A percentile compares a stretch with the other conserved stretches of the same genome.
phyloP scores from a whole-genome alignment of 2,888 invertebrate genomes.

The Erebia epiphron region DNA sequence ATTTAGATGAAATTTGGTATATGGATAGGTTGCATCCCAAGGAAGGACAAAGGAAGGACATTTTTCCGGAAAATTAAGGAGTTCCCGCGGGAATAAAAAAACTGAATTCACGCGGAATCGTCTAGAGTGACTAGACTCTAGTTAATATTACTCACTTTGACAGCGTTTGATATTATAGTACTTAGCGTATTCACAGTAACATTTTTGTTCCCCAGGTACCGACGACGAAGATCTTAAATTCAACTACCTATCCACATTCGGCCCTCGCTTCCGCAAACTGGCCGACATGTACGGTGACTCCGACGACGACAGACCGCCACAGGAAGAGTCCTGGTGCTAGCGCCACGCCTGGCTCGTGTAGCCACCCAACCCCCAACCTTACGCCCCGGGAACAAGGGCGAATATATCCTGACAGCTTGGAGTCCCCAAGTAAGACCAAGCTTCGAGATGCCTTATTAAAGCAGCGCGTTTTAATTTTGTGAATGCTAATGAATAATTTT shows the following conservation, averaged over 20 bases:
- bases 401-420: conserved; percentile 46
- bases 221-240: conserved; percentile 97
- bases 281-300: conserved; percentile 98
- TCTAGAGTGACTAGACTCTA: too few species aligned
- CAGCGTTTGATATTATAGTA: too few species aligned
- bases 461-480: conserved; percentile 47
- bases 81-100: too few species aligned
- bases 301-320: conserved; percentile 90
- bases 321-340: conserved; percentile 93
- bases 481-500: conserved; percentile 33
- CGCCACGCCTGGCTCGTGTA: conserved; percentile 78
- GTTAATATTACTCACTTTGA: too few species aligned
- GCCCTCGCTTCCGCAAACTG: conserved; percentile 96
- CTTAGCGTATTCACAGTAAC: background rate
- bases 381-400: conserved; percentile 47
- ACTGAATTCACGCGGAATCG: too few species aligned
- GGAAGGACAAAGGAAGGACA: too few species aligned
- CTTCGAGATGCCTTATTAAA: conserved; percentile 69
- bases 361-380: conserved; percentile 56
- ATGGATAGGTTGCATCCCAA: too few species aligned
- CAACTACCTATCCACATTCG: conserved; percentile 96
- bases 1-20: too few species aligned
- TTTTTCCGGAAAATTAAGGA: too few species aligned
- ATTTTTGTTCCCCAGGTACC: conserved; percentile 82
- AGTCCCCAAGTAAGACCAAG: conserved; percentile 46